phyloP scores from a whole-genome alignment of 2,113 vertebrate genomes.

The Psilopogon haemacephalus region DNA sequence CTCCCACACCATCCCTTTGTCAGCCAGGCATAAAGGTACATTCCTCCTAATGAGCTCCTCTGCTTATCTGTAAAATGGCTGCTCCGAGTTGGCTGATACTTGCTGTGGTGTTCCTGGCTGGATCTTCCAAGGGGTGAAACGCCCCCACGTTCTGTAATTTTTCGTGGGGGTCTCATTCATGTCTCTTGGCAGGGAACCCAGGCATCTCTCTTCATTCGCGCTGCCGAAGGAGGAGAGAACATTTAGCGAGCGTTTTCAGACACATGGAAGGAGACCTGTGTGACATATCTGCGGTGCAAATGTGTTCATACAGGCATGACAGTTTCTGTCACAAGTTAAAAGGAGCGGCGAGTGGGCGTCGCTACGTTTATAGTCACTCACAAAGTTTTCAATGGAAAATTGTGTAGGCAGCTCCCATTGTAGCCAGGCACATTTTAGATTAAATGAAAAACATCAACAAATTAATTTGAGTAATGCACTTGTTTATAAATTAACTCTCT shows the following conservation, averaged over 20 bases:
- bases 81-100: neutral
- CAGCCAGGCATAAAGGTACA: neutral
- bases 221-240: neutral
- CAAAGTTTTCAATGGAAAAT: slow-evolving; percentile 69
- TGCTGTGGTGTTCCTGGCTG: neutral
- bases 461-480: slow-evolving; percentile 33
- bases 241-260: slow-evolving; percentile 5
- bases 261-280: slow-evolving; percentile 53
- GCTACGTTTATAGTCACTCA: slow-evolving; percentile 52
- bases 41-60: neutral
- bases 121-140: slow-evolving; percentile 29
- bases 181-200: neutral
- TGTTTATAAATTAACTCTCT: slow-evolving; percentile 40
- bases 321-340: slow-evolving; percentile 69
- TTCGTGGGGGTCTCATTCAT: neutral
- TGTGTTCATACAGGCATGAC: slow-evolving; percentile 66
- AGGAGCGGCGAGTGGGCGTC: slow-evolving; percentile 56
- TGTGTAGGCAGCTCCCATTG: slow-evolving; percentile 65
- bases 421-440: slow-evolving; percentile 48
- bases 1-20: neutral
- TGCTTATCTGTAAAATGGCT: slow-evolving; percentile 23
- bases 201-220: neutral
- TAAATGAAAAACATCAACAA: slow-evolving; percentile 64
- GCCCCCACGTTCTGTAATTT: neutral
- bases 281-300: slow-evolving; percentile 58